Evolutionary conservation across 2,888 invertebrate genomes (phyloP).

Genomic region (Ophion obscuratus): DNA sequence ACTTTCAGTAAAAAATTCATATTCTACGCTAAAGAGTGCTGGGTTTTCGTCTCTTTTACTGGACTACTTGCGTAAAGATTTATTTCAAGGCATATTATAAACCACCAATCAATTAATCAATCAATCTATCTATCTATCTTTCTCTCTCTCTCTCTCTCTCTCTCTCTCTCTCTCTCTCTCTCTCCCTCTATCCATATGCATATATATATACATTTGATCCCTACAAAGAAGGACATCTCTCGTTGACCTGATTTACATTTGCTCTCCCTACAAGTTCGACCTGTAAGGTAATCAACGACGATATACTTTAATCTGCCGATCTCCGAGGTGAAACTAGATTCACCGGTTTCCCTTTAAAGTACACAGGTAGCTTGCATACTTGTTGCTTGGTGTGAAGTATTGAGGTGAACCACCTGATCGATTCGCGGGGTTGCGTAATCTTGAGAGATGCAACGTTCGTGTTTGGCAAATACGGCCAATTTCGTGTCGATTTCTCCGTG

Average conservation of each 20-base stretch:
- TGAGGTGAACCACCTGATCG: constrained; percentile 13
- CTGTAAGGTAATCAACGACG: constrained; percentile 5
- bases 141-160: not conserved
- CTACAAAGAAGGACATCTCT: not conserved
- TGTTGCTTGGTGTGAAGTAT: constrained; percentile 10
- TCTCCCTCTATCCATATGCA: too few species aligned
- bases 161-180: too few species aligned
- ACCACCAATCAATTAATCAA: too few species aligned
- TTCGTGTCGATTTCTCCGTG: not conserved
- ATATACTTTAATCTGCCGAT: constrained; percentile 20
- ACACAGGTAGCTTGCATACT: constrained; percentile 29
- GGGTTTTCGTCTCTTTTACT: too few species aligned
- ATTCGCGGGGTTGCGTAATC: not conserved
- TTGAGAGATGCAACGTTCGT: not conserved
- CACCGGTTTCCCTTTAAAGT: constrained; percentile 45
- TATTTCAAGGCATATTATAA: too few species aligned
- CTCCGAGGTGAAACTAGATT: constrained; percentile 38
- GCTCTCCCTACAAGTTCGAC: constrained; percentile 9
- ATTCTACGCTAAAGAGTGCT: too few species aligned
- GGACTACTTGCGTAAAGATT: too few species aligned
- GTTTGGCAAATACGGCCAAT: not conserved
- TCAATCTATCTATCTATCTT: not conserved
- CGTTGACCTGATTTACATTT: constrained; percentile 5
- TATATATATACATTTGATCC: not conserved
- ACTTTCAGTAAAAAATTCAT: too few species aligned